phyloP scores from a whole-genome alignment of 2,113 vertebrate genomes.

The Serilophus lunatus region DNA sequence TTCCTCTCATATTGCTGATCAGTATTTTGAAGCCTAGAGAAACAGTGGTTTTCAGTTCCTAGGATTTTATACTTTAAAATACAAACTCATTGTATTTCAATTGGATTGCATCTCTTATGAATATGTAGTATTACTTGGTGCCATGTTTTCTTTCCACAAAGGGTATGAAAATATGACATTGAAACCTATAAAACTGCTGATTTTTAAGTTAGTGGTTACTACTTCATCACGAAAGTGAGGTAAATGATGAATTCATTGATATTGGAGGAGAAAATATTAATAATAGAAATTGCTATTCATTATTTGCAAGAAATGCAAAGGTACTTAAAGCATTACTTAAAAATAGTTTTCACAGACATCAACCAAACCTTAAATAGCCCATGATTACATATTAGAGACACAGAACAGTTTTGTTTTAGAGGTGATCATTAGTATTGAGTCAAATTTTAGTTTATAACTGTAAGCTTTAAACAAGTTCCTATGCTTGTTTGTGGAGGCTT shows the following conservation, averaged over 20 bases:
- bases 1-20: background rate
- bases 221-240: background rate
- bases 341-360: background rate
- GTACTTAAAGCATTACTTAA: background rate
- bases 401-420: background rate
- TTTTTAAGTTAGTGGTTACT: background rate
- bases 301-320: background rate
- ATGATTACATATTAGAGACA: background rate
- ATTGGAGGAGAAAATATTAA: background rate
- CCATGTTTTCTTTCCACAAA: background rate
- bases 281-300: background rate
- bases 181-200: background rate
- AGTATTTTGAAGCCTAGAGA: background rate
- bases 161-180: background rate
- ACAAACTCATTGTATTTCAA: background rate
- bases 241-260: background rate
- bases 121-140: background rate
- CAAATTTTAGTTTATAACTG: background rate
- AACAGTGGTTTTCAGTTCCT: background rate
- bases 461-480: background rate
- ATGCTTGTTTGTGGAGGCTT: background rate
- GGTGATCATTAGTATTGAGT: background rate
- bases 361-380: background rate
- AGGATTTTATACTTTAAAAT: background rate
- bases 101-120: background rate